phyloP scores from a whole-genome alignment of 2,113 vertebrate species.

The Raja brachyura region DNA sequence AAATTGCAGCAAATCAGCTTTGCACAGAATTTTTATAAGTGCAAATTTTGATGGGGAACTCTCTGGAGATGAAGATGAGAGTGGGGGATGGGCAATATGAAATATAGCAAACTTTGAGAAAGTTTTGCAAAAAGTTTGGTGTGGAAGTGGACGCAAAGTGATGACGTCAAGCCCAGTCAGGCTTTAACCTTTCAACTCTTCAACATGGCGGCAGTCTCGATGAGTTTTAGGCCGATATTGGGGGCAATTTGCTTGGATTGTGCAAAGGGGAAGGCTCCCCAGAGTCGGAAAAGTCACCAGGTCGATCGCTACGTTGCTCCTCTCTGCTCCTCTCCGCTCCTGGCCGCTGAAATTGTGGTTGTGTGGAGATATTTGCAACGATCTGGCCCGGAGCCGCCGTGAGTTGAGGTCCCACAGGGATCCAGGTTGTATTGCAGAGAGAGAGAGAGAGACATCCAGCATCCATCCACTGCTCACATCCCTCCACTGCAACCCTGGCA shows the following conservation, averaged over 20 bases:
- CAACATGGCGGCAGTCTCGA: slow-evolving; percentile 37
- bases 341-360: not conserved
- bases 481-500: not conserved
- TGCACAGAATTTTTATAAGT: not conserved
- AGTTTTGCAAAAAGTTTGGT: slow-evolving; percentile 17
- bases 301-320: not conserved
- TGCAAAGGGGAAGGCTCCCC: not conserved
- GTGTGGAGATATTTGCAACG: not conserved
- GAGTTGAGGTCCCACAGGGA: slow-evolving; percentile 30
- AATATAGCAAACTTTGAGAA: slow-evolving; percentile 9
- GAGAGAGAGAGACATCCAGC: not conserved
- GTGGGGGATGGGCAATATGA: slow-evolving; percentile 30
- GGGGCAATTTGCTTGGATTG: slow-evolving; percentile 33
- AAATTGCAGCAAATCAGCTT: not conserved
- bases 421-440: not conserved
- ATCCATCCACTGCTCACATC: not conserved
- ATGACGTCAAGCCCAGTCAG: slow-evolving; percentile 33
- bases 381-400: slow-evolving; percentile 3
- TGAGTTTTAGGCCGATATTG: slow-evolving; percentile 35
- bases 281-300: not conserved
- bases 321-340: not conserved
- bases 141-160: slow-evolving; percentile 34
- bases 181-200: slow-evolving; percentile 36
- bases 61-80: not conserved
- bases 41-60: not conserved